Base-by-base conservation (phyloP, 2,113 vertebrate genomes). In the Heterotilapia buettikoferi region DNA sequence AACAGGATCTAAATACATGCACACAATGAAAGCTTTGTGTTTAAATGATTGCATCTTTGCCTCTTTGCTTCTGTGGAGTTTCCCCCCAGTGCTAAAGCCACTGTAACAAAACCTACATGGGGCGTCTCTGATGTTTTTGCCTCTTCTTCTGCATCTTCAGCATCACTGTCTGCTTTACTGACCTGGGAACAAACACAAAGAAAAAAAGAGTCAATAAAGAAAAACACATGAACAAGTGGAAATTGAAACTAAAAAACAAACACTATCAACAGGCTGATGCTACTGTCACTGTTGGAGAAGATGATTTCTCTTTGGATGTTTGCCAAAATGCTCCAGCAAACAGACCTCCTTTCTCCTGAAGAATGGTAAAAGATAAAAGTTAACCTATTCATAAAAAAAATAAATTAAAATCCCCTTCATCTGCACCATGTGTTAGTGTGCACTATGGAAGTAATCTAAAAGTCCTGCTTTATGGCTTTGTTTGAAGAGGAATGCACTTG, bases 281-380 rank as follows among this genome's bases (percentile, higher is more conserved):
- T n/a, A n/a, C n/a, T n/a, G n/a, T n/a, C n/a, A n/a, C n/a, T n/a
- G n/a, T n/a, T n/a, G n/a, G n/a, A n/a, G n/a, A n/a, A n/a, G n/a
- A n/a, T n/a, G n/a, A n/a, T n/a, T n/a, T n/a, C n/a, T n/a, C 92
- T 88, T 90, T 92, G n/a, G 87, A 80, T 9, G 66, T 68, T 84
- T 93, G 93, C 6, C 80, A 6, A n/a, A 94, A 91, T 80, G 93
- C 93, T 81, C 89, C 91, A 21, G 85, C 7, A 2, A 94, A 43
- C 7, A 84, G 38, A n/a, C 40, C 52, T 52, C 89, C 94, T 19
- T 84, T 86, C 6, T 94, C 92, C 92, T 94, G 68, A 33, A 36
- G 47, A 19, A 31, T 73, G 3, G 12, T 21, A 19, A 24, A 85
- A 13, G 11, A 13, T 33, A 3, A 59, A 53, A 45, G 3, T 59